A percentile compares a stretch with the other conserved stretches of the same genome.
These are phyloP conservation scores for Hyperoplus immaculatus DNA, from an alignment of 2,797 vertebrate species.

Conservation along the genomic window DNA sequence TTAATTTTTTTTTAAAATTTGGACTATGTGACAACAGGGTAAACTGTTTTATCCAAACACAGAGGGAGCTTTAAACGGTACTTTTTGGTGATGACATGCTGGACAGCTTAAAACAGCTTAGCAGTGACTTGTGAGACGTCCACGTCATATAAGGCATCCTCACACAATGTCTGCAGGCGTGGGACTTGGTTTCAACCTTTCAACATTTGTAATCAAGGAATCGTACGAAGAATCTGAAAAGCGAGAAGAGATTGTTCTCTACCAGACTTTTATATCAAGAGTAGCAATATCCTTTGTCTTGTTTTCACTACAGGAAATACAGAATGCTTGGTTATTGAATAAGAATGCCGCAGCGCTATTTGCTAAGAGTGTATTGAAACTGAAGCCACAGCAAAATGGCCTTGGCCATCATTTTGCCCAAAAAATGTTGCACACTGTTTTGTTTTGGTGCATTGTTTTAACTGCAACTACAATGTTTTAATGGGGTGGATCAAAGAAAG, in stretches of 20 bases:
- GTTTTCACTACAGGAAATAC: constrained; percentile 70
- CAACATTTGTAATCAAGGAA: constrained; percentile 44
- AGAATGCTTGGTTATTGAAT: constrained; percentile 51
- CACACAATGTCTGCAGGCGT: constrained; percentile 41
- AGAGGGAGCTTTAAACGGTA: constrained; percentile 61
- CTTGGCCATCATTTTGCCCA: constrained; percentile 76
- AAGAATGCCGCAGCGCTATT: constrained; percentile 69
- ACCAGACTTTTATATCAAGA: constrained; percentile 71
- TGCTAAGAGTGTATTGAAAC: constrained; percentile 71
- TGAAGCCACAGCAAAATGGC: constrained; percentile 60
- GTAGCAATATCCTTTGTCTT: constrained; percentile 81
- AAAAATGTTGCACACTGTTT: constrained; percentile 73
- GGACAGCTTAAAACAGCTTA: constrained; percentile 61
- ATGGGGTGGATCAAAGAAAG: constrained; percentile 53
- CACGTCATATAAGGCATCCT: constrained; percentile 59
- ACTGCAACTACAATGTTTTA: constrained; percentile 52
- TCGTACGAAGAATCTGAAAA: constrained; percentile 56
- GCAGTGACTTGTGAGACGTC: constrained; percentile 63
- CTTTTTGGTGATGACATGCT: constrained; percentile 62
- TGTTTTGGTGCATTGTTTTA: constrained; percentile 47
- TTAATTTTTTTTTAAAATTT: constrained; percentile 56
- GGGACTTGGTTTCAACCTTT: constrained; percentile 39
- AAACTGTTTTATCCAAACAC: constrained; percentile 73
- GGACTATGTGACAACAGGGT: constrained; percentile 85
- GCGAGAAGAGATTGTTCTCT: constrained; percentile 58